Evolutionary conservation across 1,140 invertebrate genomes (phyloP), one percentile per base, ranked within the genome.

Genomic region (Bombus turneri): DNA sequence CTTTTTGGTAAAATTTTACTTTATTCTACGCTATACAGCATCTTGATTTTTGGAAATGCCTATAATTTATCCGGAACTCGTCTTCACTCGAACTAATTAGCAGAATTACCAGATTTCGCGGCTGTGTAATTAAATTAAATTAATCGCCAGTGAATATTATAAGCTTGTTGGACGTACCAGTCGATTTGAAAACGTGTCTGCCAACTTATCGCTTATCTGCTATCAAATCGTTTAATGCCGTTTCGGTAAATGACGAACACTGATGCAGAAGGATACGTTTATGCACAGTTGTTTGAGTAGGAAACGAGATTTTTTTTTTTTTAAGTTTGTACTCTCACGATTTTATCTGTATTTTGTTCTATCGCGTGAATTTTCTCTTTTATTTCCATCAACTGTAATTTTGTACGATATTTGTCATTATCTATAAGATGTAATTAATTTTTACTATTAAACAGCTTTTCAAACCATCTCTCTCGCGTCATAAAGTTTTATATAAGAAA

Each of bases 181-280:
- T 47, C 64, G 34, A 80, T 64, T 31, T 13, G 47, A 34, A 28
- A 59, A 59, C 2, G 1, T 9, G n/a, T 15, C 25, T n/a, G n/a
- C 31, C 31, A 69, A 69, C 25, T 69, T 80, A 80, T 53, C 77
- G 77, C 39, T 47, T 68, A 43, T 79, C 5, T 3, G 34, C 13
- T 13, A 64, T 68, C 64, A 6, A 39, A 69, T 43, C 25, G 37
- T 68, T 79, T 28, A 47, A 25, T 34, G 3, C 9, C 25, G 41
- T 34, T 62, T n/a, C 5, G 39, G 3, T 41, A 43, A 43, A 37
- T 34, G 37, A 37, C 62, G 18, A 3, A 78, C 59, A 43, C 1
- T 10, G 28, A 41, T 9, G 0, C 47, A 43, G 22, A 37, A 10
- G 9, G 22, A 1, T 39, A 25, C 69, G 22, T 34, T 34, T 75